Evolutionary conservation across 92 coral and sea anemone genomes (phyloP).

Genomic region (Paragorgia papillata): DNA sequence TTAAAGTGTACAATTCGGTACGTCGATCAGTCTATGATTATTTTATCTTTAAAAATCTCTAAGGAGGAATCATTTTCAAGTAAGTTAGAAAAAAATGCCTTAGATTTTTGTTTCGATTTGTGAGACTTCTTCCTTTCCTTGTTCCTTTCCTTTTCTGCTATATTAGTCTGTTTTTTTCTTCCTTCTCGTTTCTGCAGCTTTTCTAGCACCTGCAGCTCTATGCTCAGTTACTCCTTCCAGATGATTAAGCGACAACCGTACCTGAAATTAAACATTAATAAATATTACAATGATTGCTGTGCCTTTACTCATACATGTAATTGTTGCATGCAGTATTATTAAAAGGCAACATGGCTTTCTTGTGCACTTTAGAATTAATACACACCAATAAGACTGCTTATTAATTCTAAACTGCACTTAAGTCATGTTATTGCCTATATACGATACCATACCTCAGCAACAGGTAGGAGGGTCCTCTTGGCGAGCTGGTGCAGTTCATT

Average conservation of each 20-base stretch:
- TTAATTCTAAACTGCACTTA: too few relatives aligned
- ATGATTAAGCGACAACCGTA: conserved; percentile 23
- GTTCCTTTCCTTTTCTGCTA: too few relatives aligned
- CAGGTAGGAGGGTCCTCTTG: conserved; percentile 19
- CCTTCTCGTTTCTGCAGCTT: conserved; percentile 31
- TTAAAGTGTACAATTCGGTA: too few relatives aligned
- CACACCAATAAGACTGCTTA: too few relatives aligned
- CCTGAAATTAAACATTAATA: conserved; percentile 1
- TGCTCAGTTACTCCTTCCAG: conserved; percentile 23
- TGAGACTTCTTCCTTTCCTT: not conserved
- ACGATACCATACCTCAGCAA: conserved; percentile 18
- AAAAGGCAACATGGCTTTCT: not conserved
- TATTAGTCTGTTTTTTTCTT: conserved; percentile 13
- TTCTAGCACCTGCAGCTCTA: conserved; percentile 31
- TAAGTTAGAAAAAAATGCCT: not conserved
- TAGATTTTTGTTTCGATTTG: not conserved
- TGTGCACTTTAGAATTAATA: too few relatives aligned
- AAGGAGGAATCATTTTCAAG: not conserved
- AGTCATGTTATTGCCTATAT: too few relatives aligned
- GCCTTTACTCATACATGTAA: not conserved
- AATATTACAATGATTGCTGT: not conserved
- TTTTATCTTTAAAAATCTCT: not conserved
- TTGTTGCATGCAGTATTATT: not conserved
- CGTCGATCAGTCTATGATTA: not conserved
- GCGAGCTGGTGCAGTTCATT: conserved; percentile 1